phyloP scores from a whole-genome alignment of 1,140 invertebrate genomes.

The Pentalonia nigronervosa region DNA sequence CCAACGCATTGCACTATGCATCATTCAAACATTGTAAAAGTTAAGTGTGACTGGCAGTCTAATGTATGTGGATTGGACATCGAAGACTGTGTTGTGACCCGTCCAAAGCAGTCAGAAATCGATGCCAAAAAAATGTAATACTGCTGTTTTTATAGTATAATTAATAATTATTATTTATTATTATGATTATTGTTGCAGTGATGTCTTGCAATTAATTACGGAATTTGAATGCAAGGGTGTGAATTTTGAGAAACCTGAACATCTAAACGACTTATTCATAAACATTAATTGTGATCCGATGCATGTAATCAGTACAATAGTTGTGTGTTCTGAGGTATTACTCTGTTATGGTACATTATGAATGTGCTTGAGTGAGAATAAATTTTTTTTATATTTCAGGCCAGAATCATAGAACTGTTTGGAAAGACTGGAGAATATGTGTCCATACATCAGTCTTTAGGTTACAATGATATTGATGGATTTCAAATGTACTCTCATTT shows the following conservation, averaged over 20 bases:
- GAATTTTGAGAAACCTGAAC: conserved; percentile 6
- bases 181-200: conserved; percentile 8
- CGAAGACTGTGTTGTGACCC: not conserved
- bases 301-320: not conserved
- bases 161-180: not conserved
- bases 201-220: not conserved
- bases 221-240: not conserved
- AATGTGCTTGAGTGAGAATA: not conserved
- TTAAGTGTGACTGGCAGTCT: not conserved
- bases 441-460: not conserved
- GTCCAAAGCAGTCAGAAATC: not conserved
- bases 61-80: conserved; percentile 19
- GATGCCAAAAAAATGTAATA: not conserved
- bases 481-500: not conserved
- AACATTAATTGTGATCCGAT: not conserved
- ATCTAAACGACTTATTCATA: not conserved
- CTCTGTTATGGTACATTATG: not conserved
- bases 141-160: not conserved
- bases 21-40: not conserved
- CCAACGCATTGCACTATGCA: not conserved
- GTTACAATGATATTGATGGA: not conserved
- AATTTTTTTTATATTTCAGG: not conserved
- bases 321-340: not conserved
- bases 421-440: conserved; percentile 38
- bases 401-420: conserved; percentile 33